Conservation (phyloP, 2,113 vertebrate species). For the Arothron firmamentum region DNA sequence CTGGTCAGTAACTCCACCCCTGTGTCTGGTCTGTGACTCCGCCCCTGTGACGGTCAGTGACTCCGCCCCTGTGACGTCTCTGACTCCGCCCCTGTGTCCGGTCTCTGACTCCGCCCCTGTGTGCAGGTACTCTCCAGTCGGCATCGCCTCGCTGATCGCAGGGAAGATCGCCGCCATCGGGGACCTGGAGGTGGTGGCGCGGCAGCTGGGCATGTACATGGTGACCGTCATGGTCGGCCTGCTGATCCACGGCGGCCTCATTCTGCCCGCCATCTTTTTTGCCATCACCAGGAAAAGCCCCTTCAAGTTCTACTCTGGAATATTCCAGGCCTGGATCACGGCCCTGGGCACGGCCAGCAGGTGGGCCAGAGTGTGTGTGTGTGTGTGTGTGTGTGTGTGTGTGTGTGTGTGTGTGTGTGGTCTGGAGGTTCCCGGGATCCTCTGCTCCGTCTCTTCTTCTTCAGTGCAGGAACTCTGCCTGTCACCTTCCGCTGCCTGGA, state of each 20-base stretch:
- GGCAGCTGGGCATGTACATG: constrained; percentile 85
- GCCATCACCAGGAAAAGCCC: constrained; percentile 78
- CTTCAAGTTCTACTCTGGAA: constrained; percentile 76
- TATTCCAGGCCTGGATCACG: constrained; percentile 86
- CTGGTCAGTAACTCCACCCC: too few relatives aligned
- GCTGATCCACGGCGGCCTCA: constrained; percentile 78
- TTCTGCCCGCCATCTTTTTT: constrained; percentile 80
- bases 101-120: not conserved
- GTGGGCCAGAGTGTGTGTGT: constrained; percentile 40
- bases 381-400: constrained; percentile 4
- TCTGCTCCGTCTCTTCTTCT: not conserved
- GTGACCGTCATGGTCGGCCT: constrained; percentile 82
- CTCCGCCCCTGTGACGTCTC: not conserved
- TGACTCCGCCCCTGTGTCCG: not conserved
- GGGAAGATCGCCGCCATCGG: constrained; percentile 82
- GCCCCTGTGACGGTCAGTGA: not conserved
- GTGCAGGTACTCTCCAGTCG: constrained; percentile 79
- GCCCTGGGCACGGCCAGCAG: constrained; percentile 83
- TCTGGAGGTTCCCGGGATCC: not conserved
- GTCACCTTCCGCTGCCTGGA: constrained; percentile 85
- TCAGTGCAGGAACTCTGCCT: constrained; percentile 79
- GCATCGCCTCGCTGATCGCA: constrained; percentile 81
- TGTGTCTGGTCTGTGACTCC: not conserved
- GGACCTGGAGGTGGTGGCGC: constrained; percentile 77
- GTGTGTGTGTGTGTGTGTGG: not conserved